A percentile compares a stretch with the other conserved stretches of the same genome.
phyloP scores from a whole-genome alignment of 1,140 invertebrate species.

The Tribolium madens region DNA sequence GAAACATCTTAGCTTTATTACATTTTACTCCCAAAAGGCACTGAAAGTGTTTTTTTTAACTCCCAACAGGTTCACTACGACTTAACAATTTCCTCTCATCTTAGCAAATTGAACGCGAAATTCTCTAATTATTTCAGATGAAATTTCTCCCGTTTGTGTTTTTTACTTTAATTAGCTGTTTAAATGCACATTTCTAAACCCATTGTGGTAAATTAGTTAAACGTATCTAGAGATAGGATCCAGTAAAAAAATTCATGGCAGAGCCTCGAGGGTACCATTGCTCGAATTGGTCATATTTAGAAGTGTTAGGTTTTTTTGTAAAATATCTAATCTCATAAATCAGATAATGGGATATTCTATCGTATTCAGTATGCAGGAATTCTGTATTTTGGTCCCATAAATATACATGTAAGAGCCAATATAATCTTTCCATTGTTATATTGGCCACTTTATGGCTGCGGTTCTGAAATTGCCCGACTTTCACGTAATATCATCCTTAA shows the following conservation, averaged over 20 bases:
- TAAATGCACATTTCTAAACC: constrained; percentile 7
- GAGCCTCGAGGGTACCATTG: neutral
- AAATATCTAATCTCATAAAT: constrained; percentile 46
- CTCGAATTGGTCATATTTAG: neutral
- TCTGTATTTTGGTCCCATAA: constrained; percentile 53
- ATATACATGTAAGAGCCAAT: constrained; percentile 51
- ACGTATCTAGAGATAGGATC: neutral
- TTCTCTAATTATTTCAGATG: neutral
- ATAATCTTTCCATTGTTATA: constrained; percentile 57
- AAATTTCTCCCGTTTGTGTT: constrained; percentile 12
- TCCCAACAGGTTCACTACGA: neutral
- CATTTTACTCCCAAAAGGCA: neutral
- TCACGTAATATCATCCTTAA: constrained; percentile 43
- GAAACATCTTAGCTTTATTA: neutral
- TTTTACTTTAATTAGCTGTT: constrained; percentile 9
- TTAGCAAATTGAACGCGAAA: neutral
- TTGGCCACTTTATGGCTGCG: constrained; percentile 52
- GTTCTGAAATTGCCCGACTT: constrained; percentile 34
- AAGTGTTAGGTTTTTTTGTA: constrained; percentile 11
- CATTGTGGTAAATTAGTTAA: constrained; percentile 7
- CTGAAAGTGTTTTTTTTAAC: neutral
- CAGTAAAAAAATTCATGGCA: neutral
- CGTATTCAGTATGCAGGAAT: constrained; percentile 47
- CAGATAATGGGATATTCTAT: constrained; percentile 41
- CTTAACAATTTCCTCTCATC: neutral